A percentile compares a stretch with the other conserved stretches of the same genome.
Conservation (phyloP, 1,140 invertebrate species). For the Scylla paramamosain region DNA sequence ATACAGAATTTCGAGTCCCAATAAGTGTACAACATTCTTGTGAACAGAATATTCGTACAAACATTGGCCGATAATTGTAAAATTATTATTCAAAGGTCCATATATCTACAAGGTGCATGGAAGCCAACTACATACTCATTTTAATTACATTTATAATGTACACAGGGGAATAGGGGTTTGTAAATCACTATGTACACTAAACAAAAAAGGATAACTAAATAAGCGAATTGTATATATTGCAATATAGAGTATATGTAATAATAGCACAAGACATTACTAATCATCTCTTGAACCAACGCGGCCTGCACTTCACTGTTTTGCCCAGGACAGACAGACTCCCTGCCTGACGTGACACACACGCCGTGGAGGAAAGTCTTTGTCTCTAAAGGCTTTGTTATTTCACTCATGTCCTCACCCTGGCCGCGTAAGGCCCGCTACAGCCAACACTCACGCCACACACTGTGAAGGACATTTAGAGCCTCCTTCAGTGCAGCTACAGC, state of each 20-base stretch:
- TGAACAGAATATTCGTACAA: constrained; percentile 9
- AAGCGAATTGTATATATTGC: too few species aligned
- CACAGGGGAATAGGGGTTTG: neutral
- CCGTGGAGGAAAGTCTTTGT: too few species aligned
- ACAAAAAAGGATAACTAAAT: too few species aligned
- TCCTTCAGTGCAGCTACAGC: neutral
- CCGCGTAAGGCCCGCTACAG: neutral
- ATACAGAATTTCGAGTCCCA: neutral
- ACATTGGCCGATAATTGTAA: constrained; percentile 4
- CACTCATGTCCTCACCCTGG: too few species aligned
- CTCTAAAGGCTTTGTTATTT: too few species aligned
- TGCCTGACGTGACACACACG: too few species aligned
- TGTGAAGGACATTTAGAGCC: neutral
- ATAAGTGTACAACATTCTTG: neutral
- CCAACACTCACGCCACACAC: neutral
- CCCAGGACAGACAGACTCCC: too few species aligned
- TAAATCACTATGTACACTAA: neutral
- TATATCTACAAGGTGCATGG: constrained; percentile 1
- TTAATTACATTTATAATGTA: neutral
- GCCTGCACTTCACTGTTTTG: too few species aligned
- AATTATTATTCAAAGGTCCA: constrained; percentile 14
- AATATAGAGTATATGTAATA: too few species aligned
- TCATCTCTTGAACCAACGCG: too few species aligned
- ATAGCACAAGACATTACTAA: too few species aligned
- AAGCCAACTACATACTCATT: neutral